phyloP scores from a whole-genome alignment of 2,888 invertebrate species.

The Nebria salina region DNA sequence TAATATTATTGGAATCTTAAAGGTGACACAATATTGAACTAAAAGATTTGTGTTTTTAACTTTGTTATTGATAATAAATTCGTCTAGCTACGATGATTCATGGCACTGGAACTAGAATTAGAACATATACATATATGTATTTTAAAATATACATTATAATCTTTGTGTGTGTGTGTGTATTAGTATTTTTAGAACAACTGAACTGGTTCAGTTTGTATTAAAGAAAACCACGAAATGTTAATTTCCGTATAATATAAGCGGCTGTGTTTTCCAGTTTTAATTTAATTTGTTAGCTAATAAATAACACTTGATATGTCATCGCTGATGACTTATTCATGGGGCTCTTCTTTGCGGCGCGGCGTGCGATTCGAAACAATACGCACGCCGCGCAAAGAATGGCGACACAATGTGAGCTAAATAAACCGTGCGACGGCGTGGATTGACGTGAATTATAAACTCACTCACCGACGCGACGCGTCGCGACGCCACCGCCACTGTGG shows the following conservation, averaged over 20 bases:
- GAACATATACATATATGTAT: too few relatives aligned
- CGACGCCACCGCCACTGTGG: neutral
- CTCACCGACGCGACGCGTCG: neutral
- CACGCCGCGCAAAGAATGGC: slow-evolving; percentile 10
- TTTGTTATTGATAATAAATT: too few relatives aligned
- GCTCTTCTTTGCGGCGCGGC: neutral
- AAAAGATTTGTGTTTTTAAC: neutral
- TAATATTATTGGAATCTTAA: neutral
- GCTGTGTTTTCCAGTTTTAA: slow-evolving; percentile 4
- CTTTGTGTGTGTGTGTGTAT: neutral
- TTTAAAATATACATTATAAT: neutral
- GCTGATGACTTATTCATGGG: slow-evolving; percentile 43
- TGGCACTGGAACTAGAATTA: too few relatives aligned
- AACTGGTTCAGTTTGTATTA: neutral
- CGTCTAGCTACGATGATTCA: too few relatives aligned
- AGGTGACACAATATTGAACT: neutral
- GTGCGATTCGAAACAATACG: neutral
- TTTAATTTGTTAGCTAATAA: slow-evolving; percentile 42
- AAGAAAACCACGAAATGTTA: neutral
- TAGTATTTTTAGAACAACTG: neutral
- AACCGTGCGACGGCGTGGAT: slow-evolving; percentile 33
- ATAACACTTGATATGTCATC: slow-evolving; percentile 36
- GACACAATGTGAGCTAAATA: slow-evolving; percentile 44
- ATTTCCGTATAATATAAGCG: neutral
- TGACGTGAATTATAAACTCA: slow-evolving; percentile 36